A percentile compares a stretch with the other conserved stretches of the same genome.
Conservation (phyloP, 2,797 vertebrate species). For the Brachymystax lenok region DNA sequence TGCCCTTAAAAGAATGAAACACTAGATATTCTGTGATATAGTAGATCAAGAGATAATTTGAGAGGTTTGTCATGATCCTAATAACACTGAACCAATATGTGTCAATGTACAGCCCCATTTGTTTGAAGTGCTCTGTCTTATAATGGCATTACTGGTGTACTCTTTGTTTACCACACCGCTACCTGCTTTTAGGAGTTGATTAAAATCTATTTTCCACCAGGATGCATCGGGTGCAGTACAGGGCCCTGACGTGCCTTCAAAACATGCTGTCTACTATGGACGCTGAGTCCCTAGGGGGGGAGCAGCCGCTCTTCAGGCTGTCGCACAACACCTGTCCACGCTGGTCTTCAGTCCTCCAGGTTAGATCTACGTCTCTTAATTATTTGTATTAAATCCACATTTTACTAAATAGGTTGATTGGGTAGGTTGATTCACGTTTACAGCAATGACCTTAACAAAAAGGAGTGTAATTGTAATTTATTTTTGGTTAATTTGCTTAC, state of each 20-base stretch:
- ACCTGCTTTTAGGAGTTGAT: background rate
- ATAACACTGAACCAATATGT: background rate
- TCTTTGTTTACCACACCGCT: background rate
- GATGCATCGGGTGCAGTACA: conserved; percentile 86
- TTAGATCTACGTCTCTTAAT: conserved; percentile 43
- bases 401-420: too few species aligned
- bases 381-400: background rate
- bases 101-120: background rate
- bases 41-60: background rate
- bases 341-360: conserved; percentile 85
- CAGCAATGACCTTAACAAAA: background rate
- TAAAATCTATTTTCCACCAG: conserved; percentile 59
- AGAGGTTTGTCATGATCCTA: background rate
- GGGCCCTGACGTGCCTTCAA: conserved; percentile 91
- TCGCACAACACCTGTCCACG: conserved; percentile 86
- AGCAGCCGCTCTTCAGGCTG: conserved; percentile 79
- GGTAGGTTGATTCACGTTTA: background rate
- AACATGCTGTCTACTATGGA: conserved; percentile 90
- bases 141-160: background rate
- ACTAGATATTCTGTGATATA: background rate
- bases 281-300: conserved; percentile 90
- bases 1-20: background rate
- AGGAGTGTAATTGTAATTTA: background rate
- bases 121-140: background rate
- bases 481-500: conserved; percentile 8